A percentile compares a stretch with the other conserved stretches of the same genome.
Conservation (phyloP, 2,888 invertebrate genomes). For the Lycaena phlaeas region DNA sequence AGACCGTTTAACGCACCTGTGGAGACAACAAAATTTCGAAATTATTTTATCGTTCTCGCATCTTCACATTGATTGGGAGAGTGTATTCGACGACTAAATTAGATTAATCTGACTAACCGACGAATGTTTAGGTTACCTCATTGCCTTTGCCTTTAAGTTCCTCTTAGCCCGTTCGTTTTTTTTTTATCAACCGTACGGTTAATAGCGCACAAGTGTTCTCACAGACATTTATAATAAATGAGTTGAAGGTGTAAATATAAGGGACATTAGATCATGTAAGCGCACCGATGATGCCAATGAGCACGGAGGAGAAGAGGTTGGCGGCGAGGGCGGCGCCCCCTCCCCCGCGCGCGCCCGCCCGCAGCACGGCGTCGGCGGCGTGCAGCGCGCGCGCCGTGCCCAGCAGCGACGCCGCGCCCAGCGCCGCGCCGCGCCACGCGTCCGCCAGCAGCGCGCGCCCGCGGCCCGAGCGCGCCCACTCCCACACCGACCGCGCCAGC, state of each 20-base stretch:
- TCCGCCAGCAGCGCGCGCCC: slow-evolving; percentile 57
- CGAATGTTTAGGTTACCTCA: too few species aligned
- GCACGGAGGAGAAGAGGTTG: slow-evolving; percentile 57
- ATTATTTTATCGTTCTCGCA: too few species aligned
- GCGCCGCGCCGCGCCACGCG: slow-evolving; percentile 52
- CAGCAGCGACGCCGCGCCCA: slow-evolving; percentile 52
- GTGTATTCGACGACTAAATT: too few species aligned
- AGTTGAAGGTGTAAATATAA: too few species aligned
- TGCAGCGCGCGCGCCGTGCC: slow-evolving; percentile 63
- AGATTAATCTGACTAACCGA: too few species aligned
- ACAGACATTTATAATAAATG: too few species aligned
- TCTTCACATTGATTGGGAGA: too few species aligned
- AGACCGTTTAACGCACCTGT: slow-evolving; percentile 59
- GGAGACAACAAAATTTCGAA: not conserved
- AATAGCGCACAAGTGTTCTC: too few species aligned
- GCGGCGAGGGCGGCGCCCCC: slow-evolving; percentile 54
- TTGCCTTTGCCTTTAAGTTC: too few species aligned
- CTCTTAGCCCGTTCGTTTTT: too few species aligned
- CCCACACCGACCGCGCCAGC: slow-evolving; percentile 48
- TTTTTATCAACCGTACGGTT: too few species aligned
- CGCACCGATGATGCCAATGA: slow-evolving; percentile 56
- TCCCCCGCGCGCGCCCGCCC: slow-evolving; percentile 51
- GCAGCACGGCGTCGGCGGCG: slow-evolving; percentile 61
- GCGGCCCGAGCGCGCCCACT: slow-evolving; percentile 53
- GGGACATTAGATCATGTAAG: too few species aligned